Evolutionary conservation across 2,888 invertebrate species (phyloP).

Genomic region (Coecobrya sp.): DNA sequence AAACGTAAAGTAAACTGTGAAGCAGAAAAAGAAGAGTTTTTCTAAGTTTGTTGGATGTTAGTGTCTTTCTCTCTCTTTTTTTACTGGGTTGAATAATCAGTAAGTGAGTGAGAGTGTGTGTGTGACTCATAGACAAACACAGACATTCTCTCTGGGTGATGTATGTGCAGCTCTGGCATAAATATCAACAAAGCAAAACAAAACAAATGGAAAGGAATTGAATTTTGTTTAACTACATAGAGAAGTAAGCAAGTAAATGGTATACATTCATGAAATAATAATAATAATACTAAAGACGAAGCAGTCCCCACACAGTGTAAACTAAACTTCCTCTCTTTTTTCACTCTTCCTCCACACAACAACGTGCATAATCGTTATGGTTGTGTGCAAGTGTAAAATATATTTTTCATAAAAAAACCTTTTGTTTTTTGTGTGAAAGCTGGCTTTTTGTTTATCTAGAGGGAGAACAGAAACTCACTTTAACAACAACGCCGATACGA

Average conservation of each 20-base stretch:
- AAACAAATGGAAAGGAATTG: slow-evolving; percentile 81
- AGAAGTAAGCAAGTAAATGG: slow-evolving; percentile 39
- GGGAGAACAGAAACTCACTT: slow-evolving; percentile 48
- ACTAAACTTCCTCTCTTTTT: slow-evolving; percentile 56
- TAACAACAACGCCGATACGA: not conserved
- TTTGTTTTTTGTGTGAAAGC: slow-evolving; percentile 73
- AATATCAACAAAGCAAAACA: slow-evolving; percentile 82
- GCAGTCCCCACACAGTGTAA: slow-evolving; percentile 64
- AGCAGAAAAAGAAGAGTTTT: slow-evolving; percentile 52
- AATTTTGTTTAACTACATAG: slow-evolving; percentile 67
- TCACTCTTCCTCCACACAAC: slow-evolving; percentile 1
- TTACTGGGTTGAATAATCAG: slow-evolving; percentile 54
- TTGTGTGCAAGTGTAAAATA: slow-evolving; percentile 58
- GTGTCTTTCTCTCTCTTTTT: slow-evolving; percentile 57
- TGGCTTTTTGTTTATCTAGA: slow-evolving; percentile 74
- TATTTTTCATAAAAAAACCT: slow-evolving; percentile 67
- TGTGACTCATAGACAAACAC: slow-evolving; percentile 82
- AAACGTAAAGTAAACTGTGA: slow-evolving; percentile 66
- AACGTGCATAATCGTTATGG: slow-evolving; percentile 66
- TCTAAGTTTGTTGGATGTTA: slow-evolving; percentile 35
- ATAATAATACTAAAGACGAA: slow-evolving; percentile 15
- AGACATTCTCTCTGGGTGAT: slow-evolving; percentile 73
- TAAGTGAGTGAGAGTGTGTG: slow-evolving; percentile 62
- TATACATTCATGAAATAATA: slow-evolving; percentile 16
- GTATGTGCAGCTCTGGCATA: slow-evolving; percentile 77